These are phyloP conservation scores for Orthonyx spaldingii DNA, from an alignment of 2,113 vertebrate species.

Conservation along the genomic window DNA sequence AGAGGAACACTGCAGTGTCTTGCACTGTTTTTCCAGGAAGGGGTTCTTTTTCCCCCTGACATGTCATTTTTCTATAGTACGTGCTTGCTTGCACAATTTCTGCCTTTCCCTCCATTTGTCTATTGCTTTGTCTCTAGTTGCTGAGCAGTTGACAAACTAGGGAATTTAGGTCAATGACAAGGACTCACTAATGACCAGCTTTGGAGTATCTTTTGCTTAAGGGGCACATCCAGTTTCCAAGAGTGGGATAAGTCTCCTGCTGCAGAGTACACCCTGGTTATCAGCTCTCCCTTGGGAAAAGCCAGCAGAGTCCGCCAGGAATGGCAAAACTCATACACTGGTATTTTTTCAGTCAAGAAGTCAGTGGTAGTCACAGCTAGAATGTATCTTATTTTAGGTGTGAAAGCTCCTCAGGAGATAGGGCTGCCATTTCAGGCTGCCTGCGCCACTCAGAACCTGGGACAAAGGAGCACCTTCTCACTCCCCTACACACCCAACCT, in stretches of 20 bases:
- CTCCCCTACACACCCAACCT: not conserved
- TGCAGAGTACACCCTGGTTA: not conserved
- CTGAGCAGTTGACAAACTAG: not conserved
- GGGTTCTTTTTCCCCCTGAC: not conserved
- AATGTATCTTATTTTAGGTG: not conserved
- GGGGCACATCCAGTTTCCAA: accelerated
- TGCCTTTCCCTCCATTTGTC: not conserved
- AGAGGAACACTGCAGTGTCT: not conserved
- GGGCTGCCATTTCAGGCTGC: not conserved
- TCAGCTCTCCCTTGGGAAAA: not conserved
- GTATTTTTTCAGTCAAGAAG: not conserved
- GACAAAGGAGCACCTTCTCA: not conserved
- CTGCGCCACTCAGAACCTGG: not conserved
- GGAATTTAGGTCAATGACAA: not conserved
- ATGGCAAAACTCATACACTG: not conserved
- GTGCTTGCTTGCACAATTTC: not conserved
- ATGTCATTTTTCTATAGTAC: not conserved
- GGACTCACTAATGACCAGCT: not conserved
- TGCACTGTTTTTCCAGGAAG: not conserved
- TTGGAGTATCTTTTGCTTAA: not conserved
- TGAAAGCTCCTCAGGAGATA: not conserved
- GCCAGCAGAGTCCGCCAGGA: not conserved
- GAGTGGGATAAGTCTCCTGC: not conserved
- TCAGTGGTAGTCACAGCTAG: not conserved
- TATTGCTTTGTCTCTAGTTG: not conserved